A percentile compares a stretch with the other conserved stretches of the same genome.
These are phyloP conservation scores for Saguinus midas DNA, from an alignment of 2,113 vertebrate genomes.

Conservation along the genomic window DNA sequence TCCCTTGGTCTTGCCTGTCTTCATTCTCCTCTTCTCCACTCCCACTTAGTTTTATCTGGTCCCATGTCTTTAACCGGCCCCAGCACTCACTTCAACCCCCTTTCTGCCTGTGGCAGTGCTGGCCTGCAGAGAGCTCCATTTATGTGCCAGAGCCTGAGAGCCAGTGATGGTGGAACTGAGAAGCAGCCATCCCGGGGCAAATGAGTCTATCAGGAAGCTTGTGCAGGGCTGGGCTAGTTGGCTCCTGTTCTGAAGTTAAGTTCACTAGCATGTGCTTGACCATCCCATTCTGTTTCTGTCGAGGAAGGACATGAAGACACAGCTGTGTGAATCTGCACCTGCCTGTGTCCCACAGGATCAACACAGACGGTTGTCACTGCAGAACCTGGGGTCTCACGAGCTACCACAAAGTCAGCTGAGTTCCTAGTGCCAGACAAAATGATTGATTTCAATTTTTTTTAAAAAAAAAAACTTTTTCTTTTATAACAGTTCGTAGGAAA, in stretches of 20 bases:
- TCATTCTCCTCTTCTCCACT: background rate
- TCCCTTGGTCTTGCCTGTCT: rapidly evolving
- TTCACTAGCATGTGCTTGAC: background rate
- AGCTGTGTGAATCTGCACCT: background rate
- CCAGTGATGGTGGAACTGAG: background rate
- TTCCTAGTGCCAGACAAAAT: background rate
- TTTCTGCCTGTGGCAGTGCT: background rate
- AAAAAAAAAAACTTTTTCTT: background rate
- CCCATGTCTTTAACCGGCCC: background rate
- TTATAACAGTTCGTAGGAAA: background rate
- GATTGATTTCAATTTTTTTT: background rate
- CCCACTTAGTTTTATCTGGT: background rate
- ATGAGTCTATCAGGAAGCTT: too few relatives aligned
- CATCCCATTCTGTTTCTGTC: background rate
- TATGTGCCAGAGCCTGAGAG: background rate
- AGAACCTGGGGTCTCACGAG: background rate
- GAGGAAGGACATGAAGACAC: background rate
- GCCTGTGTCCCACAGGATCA: background rate
- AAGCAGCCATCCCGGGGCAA: background rate
- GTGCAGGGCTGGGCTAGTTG: background rate
- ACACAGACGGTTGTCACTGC: too few relatives aligned
- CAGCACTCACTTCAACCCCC: background rate
- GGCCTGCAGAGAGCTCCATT: background rate
- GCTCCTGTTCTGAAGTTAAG: background rate
- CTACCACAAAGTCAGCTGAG: background rate